Evolutionary conservation across 2,113 vertebrate genomes (phyloP), one percentile per base, ranked within the genome.

Genomic region (Microcebus tavaratra): DNA sequence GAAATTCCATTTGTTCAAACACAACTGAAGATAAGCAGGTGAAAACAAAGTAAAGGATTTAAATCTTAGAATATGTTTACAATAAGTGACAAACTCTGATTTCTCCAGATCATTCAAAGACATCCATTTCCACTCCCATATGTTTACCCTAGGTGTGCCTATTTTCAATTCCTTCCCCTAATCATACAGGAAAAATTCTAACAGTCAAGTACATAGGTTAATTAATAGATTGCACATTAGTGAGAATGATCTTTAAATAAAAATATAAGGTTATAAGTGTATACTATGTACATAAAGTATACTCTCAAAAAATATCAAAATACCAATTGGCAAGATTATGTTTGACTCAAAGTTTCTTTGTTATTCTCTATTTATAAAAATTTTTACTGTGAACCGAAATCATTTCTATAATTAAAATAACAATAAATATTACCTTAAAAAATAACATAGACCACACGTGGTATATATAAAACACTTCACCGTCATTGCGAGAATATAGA

Each of bases 231-330:
- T 75, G 67, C 36, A 45, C 14, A 29, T 45, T 63, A 81, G 5
- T 61, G 3, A 93, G n/a, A 92, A 68, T 91, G 59, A 57, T 25
- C 88, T 81, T 85, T n/a, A 36, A 88, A 88, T 73, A 3, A 59
- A 81, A 68, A 72, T 23, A 42, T 39, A 21, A 76, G 12, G 6
- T 36, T 68, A 70, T 63, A 61, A 65, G 87, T 10, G 11, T n/a
- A 21, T 63, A 57, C 27, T 87, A 81, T 94, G 9, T 29, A 23
- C 12, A 23, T 67, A 68, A 89, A 89, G 5, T 39, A 34, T 48
- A 45, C 17, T 73, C 25, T 94, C 31, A 89, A 90, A 89, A 89
- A 67, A 45, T 80, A 81, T 89, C 39, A 75, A 89, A 75, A 39
- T 84, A 36, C 15, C 36, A 79, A 20, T 42, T 75, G 34, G 18